Evolutionary conservation across 2,113 vertebrate genomes (phyloP).

Genomic region (Cyanoderma ruficeps): DNA sequence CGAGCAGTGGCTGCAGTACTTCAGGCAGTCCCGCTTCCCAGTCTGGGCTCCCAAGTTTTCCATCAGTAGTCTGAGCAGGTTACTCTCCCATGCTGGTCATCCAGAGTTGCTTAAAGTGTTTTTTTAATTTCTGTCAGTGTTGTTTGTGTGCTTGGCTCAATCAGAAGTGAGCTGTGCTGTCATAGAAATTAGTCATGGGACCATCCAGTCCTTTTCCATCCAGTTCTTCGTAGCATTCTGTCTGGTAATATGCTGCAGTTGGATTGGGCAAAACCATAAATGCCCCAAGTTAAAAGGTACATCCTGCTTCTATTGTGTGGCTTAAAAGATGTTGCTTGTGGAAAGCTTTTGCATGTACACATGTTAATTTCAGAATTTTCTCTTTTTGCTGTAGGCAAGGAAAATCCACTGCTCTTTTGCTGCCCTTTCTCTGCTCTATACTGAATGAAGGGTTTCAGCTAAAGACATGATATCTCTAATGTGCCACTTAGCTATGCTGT

Average conservation of each 20-base stretch:
- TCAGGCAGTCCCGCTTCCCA: background rate
- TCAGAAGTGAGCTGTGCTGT: background rate
- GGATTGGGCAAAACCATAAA: background rate
- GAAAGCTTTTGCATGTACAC: background rate
- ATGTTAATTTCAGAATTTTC: background rate
- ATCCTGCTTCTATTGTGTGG: background rate
- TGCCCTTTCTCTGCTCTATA: background rate
- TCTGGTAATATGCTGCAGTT: background rate
- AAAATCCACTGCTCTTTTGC: background rate
- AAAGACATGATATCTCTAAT: background rate
- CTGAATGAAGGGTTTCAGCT: background rate
- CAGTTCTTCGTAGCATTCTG: background rate
- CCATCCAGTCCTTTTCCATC: background rate
- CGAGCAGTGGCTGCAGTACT: background rate
- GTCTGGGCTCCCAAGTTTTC: background rate
- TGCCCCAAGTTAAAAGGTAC: background rate
- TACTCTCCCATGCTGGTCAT: background rate
- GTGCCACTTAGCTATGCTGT: background rate
- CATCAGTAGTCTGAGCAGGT: background rate
- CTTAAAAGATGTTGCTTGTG: background rate
- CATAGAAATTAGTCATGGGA: background rate
- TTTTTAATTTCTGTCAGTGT: background rate
- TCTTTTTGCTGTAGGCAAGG: background rate
- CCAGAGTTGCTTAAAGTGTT: background rate
- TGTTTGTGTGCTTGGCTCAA: background rate